Percentiles rank a stretch among this genome's conserved stretches.
Conservation (phyloP, 2,113 vertebrate genomes). For the Ochotona curzoniae region DNA sequence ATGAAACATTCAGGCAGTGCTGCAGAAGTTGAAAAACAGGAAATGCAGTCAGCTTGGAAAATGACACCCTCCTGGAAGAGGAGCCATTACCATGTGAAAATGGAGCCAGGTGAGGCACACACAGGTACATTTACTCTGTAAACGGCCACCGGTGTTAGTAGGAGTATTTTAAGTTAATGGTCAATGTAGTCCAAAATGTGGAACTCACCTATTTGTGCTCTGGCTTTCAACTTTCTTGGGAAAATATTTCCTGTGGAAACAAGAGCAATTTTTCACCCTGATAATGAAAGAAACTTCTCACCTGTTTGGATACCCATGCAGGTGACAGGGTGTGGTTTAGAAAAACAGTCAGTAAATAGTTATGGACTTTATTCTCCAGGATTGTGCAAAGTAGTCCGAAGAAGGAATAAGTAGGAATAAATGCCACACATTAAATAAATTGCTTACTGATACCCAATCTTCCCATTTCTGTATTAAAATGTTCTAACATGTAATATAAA, state of each 20-base stretch:
- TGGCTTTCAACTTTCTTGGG: conserved; percentile 10
- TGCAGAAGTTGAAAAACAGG: conserved; percentile 75
- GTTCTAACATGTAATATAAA: no score
- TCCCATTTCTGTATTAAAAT: no score
- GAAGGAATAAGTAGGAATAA: not conserved
- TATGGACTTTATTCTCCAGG: not conserved
- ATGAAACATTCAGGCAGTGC: not conserved
- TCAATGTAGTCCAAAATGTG: not conserved
- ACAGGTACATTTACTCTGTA: not conserved
- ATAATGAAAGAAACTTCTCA: not conserved
- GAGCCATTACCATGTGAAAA: conserved; percentile 40
- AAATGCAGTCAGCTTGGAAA: conserved; percentile 67
- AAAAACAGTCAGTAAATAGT: conserved; percentile 11
- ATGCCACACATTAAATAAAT: not conserved
- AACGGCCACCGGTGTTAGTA: not conserved
- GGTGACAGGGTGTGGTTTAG: conserved; percentile 50
- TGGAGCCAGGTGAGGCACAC: not conserved
- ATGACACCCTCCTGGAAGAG: conserved; percentile 50
- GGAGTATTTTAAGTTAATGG: not conserved
- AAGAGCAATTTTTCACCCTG: not conserved
- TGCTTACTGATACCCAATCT: not conserved
- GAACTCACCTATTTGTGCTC: not conserved
- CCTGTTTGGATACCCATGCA: conserved; percentile 26
- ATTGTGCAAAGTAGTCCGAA: not conserved
- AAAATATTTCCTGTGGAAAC: conserved; percentile 25